Conservation (phyloP, 2,797 vertebrate species). For the Microchirus variegatus region DNA sequence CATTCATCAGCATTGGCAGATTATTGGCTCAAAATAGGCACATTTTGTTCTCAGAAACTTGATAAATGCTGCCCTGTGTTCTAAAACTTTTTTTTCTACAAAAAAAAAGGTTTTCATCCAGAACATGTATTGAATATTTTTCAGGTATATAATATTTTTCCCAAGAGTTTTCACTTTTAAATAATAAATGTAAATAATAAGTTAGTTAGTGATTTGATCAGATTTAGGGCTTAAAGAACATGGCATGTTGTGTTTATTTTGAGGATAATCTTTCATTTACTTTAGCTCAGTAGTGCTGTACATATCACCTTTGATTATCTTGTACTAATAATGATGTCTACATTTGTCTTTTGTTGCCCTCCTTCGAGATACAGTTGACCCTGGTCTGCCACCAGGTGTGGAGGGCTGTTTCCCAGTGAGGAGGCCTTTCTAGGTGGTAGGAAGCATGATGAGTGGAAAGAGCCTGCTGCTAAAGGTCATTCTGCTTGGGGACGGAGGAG, state of each 20-base stretch:
- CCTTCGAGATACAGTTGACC: slow-evolving; percentile 60
- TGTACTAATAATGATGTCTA: background rate
- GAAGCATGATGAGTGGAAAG: slow-evolving; percentile 91
- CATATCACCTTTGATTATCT: background rate
- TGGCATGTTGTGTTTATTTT: background rate
- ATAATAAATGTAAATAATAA: too few relatives aligned
- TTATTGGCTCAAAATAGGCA: too few relatives aligned
- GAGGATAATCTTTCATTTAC: slow-evolving; percentile 15
- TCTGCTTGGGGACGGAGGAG: slow-evolving; percentile 96
- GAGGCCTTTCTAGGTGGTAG: slow-evolving; percentile 53
- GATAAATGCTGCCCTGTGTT: too few relatives aligned
- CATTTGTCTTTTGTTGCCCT: slow-evolving; percentile 9
- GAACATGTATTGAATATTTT: too few relatives aligned
- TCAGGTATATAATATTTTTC: too few relatives aligned
- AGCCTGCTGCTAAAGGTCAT: slow-evolving; percentile 96
- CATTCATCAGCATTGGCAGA: too few relatives aligned
- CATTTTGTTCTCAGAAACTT: too few relatives aligned
- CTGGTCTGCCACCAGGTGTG: slow-evolving; percentile 55
- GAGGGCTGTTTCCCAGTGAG: slow-evolving; percentile 48
- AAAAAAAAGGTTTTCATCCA: too few relatives aligned
- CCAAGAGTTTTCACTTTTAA: too few relatives aligned
- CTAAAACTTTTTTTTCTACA: too few relatives aligned
- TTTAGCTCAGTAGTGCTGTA: background rate
- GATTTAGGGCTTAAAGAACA: too few relatives aligned
- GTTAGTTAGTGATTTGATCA: too few relatives aligned